Base-by-base conservation (phyloP, 2,113 vertebrate genomes). In the Athene cunicularia region DNA sequence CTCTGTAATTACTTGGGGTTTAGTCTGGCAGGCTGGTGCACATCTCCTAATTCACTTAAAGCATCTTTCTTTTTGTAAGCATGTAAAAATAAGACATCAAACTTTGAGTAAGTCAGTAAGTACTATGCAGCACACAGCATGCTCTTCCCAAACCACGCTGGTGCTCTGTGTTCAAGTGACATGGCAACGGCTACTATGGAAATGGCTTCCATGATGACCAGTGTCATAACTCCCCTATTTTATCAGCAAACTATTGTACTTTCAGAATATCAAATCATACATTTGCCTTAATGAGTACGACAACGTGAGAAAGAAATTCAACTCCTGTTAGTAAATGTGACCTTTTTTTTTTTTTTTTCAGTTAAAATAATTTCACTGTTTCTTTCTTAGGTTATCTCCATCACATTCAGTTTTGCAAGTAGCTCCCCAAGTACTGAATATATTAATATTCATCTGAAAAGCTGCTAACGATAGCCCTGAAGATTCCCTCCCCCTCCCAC, bases 111-210 rank as follows among this genome's bases (percentile, higher is more conserved):
- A 45, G 28, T 3, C 5, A 0, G 23, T 6, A 9, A 0, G 24
- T 5, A 11, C 76, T 12, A 52, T 11, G 55, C 41, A 62, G 49
- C 47, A 56, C 73, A 12, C 19, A 10, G 11, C 1, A 0, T 0
- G 6, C 71, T 81, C 73, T 47, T 76, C 70, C 76, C 60, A 60
- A 70, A 9, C 17, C 0, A 0, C 0, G 1, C 73, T 23, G 71
- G 26, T n/a, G 32, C 59, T 94, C 68, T 32, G 19, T 11, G 27
- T 9, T 49, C 52, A 11, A 43, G 41, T 35, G 75, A n/a, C 37
- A 41, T 70, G 71, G 80, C 49, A 84, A 86, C 47, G 62, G 73
- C 89, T 95, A 80, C 82, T 60, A 39, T 83, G 73, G 83, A 80
- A 96, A 87, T 80, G 91, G 35, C 71, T 91, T 90, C 72, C 43